These are phyloP conservation scores for Lepidurus arcticus DNA, from an alignment of 1,140 invertebrate genomes.

Conservation along the genomic window DNA sequence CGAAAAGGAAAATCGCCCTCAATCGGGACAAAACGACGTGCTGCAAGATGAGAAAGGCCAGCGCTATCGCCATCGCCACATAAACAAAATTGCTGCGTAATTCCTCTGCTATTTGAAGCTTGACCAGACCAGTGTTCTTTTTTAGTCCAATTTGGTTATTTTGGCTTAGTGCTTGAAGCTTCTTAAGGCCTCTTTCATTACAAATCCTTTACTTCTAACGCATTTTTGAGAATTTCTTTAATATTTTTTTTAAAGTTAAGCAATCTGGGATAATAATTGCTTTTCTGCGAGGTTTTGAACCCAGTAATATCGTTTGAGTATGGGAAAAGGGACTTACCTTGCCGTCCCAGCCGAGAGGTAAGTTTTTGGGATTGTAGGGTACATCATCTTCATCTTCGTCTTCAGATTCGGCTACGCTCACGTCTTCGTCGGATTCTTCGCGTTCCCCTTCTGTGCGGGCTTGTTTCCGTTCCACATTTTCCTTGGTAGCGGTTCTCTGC, in stretches of 20 bases:
- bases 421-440: constrained; percentile 87
- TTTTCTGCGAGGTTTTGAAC: not conserved
- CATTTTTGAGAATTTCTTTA: not conserved
- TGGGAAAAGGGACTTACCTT: constrained; percentile 56
- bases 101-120: no score
- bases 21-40: not conserved
- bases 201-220: not conserved
- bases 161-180: no score
- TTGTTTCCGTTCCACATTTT: constrained; percentile 97
- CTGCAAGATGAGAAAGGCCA: not conserved
- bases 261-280: constrained; percentile 24
- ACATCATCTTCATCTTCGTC: constrained; percentile 89
- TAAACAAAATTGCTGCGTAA: not conserved
- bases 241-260: not conserved
- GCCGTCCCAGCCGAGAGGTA: constrained; percentile 98
- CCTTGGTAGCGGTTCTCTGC: constrained; percentile 84
- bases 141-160: no score
- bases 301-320: not conserved
- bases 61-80: not conserved
- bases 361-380: constrained; percentile 98
- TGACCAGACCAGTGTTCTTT: no score
- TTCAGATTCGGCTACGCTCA: constrained; percentile 73
- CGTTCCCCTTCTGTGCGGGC: constrained; percentile 91
- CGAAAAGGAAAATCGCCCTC: constrained; percentile 1
- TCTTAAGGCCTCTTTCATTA: not conserved